Conservation (phyloP, 2,888 invertebrate genomes). For the Patella caerulea region DNA sequence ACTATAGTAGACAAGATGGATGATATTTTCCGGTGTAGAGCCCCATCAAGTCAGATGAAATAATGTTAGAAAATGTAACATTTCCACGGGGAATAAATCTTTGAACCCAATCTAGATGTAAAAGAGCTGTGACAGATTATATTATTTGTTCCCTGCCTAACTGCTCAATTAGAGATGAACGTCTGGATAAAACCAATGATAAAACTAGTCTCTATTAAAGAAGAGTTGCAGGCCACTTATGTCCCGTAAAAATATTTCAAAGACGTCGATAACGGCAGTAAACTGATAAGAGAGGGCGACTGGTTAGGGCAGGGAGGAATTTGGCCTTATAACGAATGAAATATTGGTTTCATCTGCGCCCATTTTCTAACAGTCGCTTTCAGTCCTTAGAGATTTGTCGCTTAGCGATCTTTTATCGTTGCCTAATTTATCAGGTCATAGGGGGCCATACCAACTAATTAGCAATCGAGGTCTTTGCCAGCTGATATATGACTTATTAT, state of each 20-base stretch:
- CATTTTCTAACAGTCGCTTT: slow-evolving; percentile 12
- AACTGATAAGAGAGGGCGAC: slow-evolving; percentile 10
- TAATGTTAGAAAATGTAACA: slow-evolving; percentile 2
- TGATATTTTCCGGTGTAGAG: not conserved
- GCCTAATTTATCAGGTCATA: slow-evolving; percentile 42
- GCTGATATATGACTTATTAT: slow-evolving; percentile 42
- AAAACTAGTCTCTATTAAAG: slow-evolving; percentile 9
- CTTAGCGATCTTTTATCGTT: slow-evolving; percentile 36
- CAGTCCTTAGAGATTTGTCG: slow-evolving; percentile 16
- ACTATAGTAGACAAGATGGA: not conserved
- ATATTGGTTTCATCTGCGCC: slow-evolving; percentile 33
- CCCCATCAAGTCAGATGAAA: not conserved
- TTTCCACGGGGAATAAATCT: slow-evolving; percentile 9
- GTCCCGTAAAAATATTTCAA: slow-evolving; percentile 7
- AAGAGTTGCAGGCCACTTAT: slow-evolving; percentile 10
- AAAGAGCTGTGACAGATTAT: slow-evolving; percentile 11
- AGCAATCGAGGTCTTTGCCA: slow-evolving; percentile 25
- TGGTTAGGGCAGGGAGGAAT: slow-evolving; percentile 4
- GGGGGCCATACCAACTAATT: slow-evolving; percentile 39
- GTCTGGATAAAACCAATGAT: slow-evolving; percentile 5
- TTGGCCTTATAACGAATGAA: slow-evolving; percentile 27
- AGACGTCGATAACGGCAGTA: slow-evolving; percentile 7
- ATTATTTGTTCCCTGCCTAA: not conserved
- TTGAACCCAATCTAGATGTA: slow-evolving; percentile 13
- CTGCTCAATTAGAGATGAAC: not conserved